Evolutionary conservation across 2,888 invertebrate genomes (phyloP), one percentile per base, ranked within the genome.

Genomic region (Drosophila limbata): DNA sequence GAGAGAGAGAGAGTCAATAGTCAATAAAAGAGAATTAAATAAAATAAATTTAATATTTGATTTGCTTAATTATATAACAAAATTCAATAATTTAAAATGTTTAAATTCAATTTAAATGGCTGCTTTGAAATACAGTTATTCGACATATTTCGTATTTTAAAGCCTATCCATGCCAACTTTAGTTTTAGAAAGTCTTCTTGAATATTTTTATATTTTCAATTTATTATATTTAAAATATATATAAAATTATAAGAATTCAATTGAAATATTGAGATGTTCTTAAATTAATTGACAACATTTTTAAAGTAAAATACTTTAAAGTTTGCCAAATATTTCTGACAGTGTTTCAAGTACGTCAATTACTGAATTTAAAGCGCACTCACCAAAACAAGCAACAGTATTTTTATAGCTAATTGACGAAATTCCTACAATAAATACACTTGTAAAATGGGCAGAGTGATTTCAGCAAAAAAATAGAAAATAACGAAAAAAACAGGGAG

Each of bases 351-450:
- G 11, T 19, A 31, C 28, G 17, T 33, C 44, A 35, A 37, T 40
- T 51, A 13, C 56, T 13, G 21, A 35, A 33, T 17, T 35, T 42
- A 42, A 11, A 40, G n/a, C 35, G 9, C 45, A 19, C 10, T 51
- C 33, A 11, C 31, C 4, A 39, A 44, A 69, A 48, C 42, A 40
- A 53, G 48, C 65, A 53, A 60, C 70, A 82, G 70, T 90, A 78
- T 90, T 90, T 84, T 83, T 63, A 76, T 74, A 82, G 76, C 88
- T 90, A 90, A 90, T 90, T 90, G 90, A 65, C 85, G n/a, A 47
- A 77, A 63, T 65, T 73, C 63, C 47, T 59, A 56, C 13, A 50
- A 35, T 73, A 72, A 81, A 69, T 66, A 69, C 47, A 73, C 21
- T 53, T 39, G 35, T 25, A 13, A 51, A 68, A 64, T 48, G 47